Evolutionary conservation across 2,888 invertebrate species (phyloP).

Genomic region (Panzeria rudis): DNA sequence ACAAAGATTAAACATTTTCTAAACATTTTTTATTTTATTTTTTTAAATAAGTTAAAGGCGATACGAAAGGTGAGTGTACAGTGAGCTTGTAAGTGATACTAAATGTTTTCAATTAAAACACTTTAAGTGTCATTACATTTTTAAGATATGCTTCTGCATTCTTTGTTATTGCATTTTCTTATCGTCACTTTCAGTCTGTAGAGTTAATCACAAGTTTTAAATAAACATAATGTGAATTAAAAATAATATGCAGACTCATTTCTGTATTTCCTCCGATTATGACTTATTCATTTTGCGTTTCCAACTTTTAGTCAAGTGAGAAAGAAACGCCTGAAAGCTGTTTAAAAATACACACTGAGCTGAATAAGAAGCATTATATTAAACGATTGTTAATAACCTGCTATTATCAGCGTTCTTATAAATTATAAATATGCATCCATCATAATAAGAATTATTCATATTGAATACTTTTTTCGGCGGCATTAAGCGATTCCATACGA

Average conservation of each 20-base stretch:
- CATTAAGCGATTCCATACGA: not conserved
- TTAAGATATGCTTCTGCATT: no score
- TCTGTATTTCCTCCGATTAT: not conserved
- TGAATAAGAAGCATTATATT: not conserved
- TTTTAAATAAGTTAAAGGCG: not conserved
- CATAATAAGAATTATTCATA: not conserved
- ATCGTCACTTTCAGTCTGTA: not conserved
- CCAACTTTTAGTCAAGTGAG: no score
- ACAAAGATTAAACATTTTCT: constrained; percentile 70
- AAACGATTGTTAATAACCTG: not conserved
- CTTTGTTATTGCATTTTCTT: not conserved
- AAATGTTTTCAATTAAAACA: not conserved
- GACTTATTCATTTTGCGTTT: no score
- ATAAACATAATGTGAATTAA: not conserved
- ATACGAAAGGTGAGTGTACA: not conserved
- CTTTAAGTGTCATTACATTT: not conserved
- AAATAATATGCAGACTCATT: not conserved
- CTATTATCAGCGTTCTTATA: not conserved
- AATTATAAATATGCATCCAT: not conserved
- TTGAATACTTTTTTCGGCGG: not conserved
- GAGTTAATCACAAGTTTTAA: constrained; percentile 15
- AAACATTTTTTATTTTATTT: constrained; percentile 75
- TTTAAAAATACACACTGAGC: not conserved
- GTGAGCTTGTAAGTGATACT: constrained; percentile 2
- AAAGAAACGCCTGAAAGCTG: not conserved